Base-by-base conservation (phyloP, 2,113 vertebrate species). In the Origma solitaria region DNA sequence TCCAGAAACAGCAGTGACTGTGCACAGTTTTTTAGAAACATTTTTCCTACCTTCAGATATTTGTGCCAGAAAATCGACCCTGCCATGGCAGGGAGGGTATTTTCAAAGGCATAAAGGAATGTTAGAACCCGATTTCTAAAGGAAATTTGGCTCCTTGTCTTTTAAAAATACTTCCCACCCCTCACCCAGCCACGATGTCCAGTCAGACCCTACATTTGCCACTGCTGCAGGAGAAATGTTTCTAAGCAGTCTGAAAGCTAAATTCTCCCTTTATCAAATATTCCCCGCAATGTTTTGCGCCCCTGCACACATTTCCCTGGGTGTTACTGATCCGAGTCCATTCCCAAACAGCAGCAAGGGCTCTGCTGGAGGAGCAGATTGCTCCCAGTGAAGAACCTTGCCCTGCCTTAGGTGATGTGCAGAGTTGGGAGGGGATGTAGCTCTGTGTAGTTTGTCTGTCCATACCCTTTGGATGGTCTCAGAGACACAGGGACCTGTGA, bases 1-100 rank as follows among this genome's bases (percentile, higher is more conserved):
- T 75, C 75, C 54, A 38, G 33, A 10, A 23, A 7, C 83, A 77
- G 45, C 62, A 37, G 42, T 33, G 64, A 66, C 44, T 28, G 38
- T 37, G 80, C 76, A 69, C 71, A 81, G 27, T 50, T 76, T 86
- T 73, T 90, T 22, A 94, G 82, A 77, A 92, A 90, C 64, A 6
- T 70, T 95, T 90, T 93, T 88, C 64, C 60, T 64, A 78, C 66
- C 50, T 81, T 73, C 76, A 53, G 53, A 44, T 58, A 40, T 53
- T 90, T 86, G 42, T 58, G 86, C 50, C 68, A 66, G 76, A 72
- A 88, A 79, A 78, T 37, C 15, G 50, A 50, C 51, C 80, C 65
- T 86, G 71, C 45, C 5, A 0, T 37, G 62, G 66, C 66, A 38
- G 50, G 66, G 50, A 31, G 62, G 21, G 4, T 23, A 19, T 82